Percentiles rank a stretch among this genome's conserved stretches.
phyloP scores from a whole-genome alignment of 2,888 invertebrate species.

The Apodemia zela region DNA sequence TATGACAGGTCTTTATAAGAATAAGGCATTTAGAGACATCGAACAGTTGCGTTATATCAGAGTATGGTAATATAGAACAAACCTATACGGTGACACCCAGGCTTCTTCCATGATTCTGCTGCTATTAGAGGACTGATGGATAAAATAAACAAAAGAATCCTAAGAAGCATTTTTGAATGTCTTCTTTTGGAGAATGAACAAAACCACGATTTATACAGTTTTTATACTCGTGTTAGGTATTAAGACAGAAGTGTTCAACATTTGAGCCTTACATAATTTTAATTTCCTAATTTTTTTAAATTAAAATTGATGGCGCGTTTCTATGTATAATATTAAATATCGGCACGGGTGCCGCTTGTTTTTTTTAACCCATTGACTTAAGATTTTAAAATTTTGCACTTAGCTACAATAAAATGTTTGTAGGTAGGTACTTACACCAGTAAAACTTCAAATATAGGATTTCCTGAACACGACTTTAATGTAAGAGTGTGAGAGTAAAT shows the following conservation, averaged over 20 bases:
- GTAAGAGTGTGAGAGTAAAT: no score
- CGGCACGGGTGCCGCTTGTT: no score
- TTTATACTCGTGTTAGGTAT: constrained; percentile 20
- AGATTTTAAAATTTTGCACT: no score
- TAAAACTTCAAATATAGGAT: no score
- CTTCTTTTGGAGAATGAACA: constrained; percentile 17
- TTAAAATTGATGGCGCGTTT: neutral
- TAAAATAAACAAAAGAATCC: constrained; percentile 50
- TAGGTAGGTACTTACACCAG: no score
- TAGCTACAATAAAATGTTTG: no score
- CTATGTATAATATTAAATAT: no score
- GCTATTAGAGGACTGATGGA: constrained; percentile 62
- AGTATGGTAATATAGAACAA: constrained; percentile 43
- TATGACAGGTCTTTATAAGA: no score
- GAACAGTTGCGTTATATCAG: neutral
- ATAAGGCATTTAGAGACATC: no score
- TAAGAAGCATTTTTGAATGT: constrained; percentile 47
- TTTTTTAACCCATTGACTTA: no score
- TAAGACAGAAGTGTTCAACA: constrained; percentile 14
- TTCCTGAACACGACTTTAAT: no score
- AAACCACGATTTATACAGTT: constrained; percentile 20
- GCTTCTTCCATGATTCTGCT: constrained; percentile 83
- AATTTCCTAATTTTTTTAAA: no score
- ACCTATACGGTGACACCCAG: constrained; percentile 91
- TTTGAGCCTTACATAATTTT: neutral